Percentiles rank a stretch among this genome's conserved stretches.
These are phyloP conservation scores for Xenus cinereus DNA, from an alignment of 2,113 vertebrate genomes.

Conservation along the genomic window DNA sequence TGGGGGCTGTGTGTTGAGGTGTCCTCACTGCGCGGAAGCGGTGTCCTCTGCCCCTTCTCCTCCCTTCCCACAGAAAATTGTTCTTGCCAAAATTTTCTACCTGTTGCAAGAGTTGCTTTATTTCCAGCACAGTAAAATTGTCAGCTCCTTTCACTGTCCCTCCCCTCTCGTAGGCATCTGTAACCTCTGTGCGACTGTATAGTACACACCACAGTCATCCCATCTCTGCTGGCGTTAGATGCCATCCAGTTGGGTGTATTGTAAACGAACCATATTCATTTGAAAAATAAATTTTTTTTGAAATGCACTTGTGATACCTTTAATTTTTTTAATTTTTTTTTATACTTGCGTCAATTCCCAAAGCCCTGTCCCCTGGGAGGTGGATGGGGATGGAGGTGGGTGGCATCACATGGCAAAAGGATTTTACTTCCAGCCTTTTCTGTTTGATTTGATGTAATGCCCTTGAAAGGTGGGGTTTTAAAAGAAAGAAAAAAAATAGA, in stretches of 20 bases:
- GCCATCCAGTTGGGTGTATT: constrained; percentile 50
- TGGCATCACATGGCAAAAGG: background rate
- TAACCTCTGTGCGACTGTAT: constrained; percentile 43
- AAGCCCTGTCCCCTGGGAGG: background rate
- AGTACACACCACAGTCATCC: constrained; percentile 22
- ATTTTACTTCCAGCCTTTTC: background rate
- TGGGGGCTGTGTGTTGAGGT: constrained; percentile 56
- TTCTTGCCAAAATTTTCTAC: constrained; percentile 77
- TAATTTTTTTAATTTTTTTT: background rate
- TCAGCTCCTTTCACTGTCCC: constrained; percentile 38
- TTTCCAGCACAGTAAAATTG: constrained; percentile 59
- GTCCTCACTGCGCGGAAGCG: constrained; percentile 57
- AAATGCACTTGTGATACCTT: background rate
- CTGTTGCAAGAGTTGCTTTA: constrained; percentile 59
- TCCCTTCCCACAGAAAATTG: constrained; percentile 44
- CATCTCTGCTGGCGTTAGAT: constrained; percentile 54
- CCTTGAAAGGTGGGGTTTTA: background rate
- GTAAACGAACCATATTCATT: constrained; percentile 39
- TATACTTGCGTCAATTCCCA: background rate
- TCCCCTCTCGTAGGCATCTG: constrained; percentile 35
- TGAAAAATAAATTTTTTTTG: constrained; percentile 48
- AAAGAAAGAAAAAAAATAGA: too few species aligned
- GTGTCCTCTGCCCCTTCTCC: constrained; percentile 57
- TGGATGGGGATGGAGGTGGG: background rate
- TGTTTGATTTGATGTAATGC: background rate